Conservation (phyloP, 2,113 vertebrate species). For the Charina bottae region DNA sequence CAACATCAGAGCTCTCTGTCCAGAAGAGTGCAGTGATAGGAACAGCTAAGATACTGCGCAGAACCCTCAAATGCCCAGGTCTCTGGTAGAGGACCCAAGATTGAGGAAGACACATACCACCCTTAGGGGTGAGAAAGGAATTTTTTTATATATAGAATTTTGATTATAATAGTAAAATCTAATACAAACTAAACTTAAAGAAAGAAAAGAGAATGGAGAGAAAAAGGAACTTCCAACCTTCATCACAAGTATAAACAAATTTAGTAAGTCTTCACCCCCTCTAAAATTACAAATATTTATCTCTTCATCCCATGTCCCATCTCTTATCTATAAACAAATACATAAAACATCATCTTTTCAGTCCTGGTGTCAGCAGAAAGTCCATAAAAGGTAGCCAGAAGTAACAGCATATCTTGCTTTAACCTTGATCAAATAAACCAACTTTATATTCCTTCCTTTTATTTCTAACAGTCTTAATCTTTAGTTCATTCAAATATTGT, state of each 20-base stretch:
- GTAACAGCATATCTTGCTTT: neutral
- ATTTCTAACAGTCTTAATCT: neutral
- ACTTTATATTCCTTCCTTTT: neutral
- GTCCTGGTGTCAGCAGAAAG: neutral
- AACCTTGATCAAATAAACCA: neutral
- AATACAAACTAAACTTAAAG: neutral
- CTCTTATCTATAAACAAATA: neutral
- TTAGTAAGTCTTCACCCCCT: neutral
- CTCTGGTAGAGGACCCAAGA: no score
- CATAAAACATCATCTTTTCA: neutral
- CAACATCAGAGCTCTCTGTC: no score
- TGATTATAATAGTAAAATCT: neutral
- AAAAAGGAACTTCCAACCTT: neutral
- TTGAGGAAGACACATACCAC: no score
- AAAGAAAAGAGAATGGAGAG: neutral
- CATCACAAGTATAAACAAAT: neutral
- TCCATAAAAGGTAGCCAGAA: neutral
- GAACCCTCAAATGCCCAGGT: no score
- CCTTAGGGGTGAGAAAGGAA: no score
- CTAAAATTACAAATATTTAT: neutral
- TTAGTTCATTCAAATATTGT: neutral
- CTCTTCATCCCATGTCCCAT: neutral
- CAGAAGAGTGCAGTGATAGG: no score
- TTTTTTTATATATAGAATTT: neutral
- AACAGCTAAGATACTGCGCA: no score